A percentile compares a stretch with the other conserved stretches of the same genome.
Evolutionary conservation across 1,140 invertebrate species (phyloP).

Genomic region (Marisa cornuarietis): DNA sequence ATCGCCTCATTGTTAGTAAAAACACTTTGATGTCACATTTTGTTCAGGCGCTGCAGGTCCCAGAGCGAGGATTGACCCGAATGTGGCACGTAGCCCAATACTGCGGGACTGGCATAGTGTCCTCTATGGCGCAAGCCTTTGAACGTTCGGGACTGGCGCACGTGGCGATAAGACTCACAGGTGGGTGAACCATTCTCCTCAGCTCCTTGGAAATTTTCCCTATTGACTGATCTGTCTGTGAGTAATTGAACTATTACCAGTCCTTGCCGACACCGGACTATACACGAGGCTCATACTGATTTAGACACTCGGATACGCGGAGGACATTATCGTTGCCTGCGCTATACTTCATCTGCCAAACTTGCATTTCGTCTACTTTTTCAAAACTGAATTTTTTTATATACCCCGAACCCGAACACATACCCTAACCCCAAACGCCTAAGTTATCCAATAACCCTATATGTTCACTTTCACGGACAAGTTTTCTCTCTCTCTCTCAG

Average conservation of each 20-base stretch:
- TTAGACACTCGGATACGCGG: too few relatives aligned
- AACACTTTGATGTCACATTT: not conserved
- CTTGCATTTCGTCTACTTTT: not conserved
- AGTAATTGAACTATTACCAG: too few relatives aligned
- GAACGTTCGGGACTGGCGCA: not conserved
- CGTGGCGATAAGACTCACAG: not conserved
- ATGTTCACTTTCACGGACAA: not conserved
- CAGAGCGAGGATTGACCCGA: slow-evolving; percentile 2
- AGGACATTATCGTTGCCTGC: too few relatives aligned
- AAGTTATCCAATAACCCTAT: not conserved
- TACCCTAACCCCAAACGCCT: not conserved
- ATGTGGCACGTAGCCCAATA: slow-evolving; percentile 25
- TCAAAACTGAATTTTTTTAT: not conserved
- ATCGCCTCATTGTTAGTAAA: not conserved
- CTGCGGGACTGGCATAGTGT: slow-evolving; percentile 10
- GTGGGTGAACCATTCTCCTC: not conserved
- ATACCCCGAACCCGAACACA: not conserved
- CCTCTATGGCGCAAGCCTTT: slow-evolving; percentile 2
- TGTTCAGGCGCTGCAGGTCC: not conserved
- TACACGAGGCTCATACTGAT: too few relatives aligned
- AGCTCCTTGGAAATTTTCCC: too few relatives aligned
- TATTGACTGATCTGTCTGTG: too few relatives aligned
- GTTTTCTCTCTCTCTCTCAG: not conserved
- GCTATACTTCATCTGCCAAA: too few relatives aligned
- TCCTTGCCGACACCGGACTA: too few relatives aligned